Conservation (phyloP, 1,140 invertebrate species). For the Heliconius melpomene region DNA sequence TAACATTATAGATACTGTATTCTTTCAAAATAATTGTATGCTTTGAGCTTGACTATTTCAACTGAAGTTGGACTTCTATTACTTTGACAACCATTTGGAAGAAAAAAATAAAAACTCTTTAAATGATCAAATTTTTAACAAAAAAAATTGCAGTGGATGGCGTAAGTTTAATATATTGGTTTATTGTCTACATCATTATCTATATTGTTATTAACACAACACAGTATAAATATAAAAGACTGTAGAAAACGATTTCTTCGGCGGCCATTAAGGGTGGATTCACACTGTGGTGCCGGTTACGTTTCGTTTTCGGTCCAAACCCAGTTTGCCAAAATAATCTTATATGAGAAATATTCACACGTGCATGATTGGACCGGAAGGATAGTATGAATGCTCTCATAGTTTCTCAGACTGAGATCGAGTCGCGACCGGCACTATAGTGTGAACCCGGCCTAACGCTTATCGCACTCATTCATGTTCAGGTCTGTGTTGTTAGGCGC, state of each 20-base stretch:
- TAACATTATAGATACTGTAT: conserved; percentile 16
- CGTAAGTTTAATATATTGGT: not conserved
- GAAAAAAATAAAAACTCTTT: not conserved
- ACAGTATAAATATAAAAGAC: not conserved
- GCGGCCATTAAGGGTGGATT: too few species aligned
- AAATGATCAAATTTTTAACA: not conserved
- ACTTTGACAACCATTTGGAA: not conserved
- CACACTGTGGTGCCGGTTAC: too few species aligned
- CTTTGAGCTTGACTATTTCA: conserved; percentile 1
- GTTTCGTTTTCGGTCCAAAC: too few species aligned
- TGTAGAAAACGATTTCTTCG: too few species aligned
- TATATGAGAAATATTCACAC: too few species aligned
- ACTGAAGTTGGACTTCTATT: conserved; percentile 9
- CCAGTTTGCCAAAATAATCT: too few species aligned
- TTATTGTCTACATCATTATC: conserved; percentile 2
- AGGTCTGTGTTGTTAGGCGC: conserved; percentile 45
- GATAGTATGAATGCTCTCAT: too few species aligned
- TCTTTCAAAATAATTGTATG: not conserved
- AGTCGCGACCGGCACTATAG: too few species aligned
- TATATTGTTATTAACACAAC: conserved; percentile 1
- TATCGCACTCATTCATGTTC: conserved; percentile 49
- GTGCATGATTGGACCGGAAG: too few species aligned
- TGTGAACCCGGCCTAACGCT: not conserved
- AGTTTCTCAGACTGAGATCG: too few species aligned
- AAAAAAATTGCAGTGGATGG: not conserved